Base-by-base conservation (phyloP, 2,888 invertebrate genomes). In the Agriotes lineatus region DNA sequence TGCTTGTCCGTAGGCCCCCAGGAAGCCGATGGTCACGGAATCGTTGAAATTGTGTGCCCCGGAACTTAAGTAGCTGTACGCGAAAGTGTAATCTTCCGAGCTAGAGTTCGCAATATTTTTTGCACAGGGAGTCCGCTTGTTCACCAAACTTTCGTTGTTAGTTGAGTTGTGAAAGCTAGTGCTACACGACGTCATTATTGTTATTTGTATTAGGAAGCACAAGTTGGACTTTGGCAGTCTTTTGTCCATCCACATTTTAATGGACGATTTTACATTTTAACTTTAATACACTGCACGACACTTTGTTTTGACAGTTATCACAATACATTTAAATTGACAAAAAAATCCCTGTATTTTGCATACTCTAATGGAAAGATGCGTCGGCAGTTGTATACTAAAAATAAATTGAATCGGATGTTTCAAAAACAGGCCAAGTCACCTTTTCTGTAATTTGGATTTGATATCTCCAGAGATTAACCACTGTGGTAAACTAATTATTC, bases 1-100 rank as follows among this genome's bases (percentile, higher is more conserved):
- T 78, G 91, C 91, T 76, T 91, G 88, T 63, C 90, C 88, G 77
- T 93, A 93, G 42, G 91, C 91, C n/a, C 92, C 91, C 37, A 93
- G 85, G 82, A 93, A 93, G 65, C 93, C 93, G 77, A 93, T 91
- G 0, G 90, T 90, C 66, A 93, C 89, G 0, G 87, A 86, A 12
- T 87, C 86, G 57, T 56, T 50, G 67, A 81, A 82, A 73, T 80
- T 81, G 62, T 83, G 81, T 5, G 76, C 80, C 5, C 78, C 79
- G 0, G 61, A 45, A 7, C 75, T 78, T 25, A 82, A 70, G 66
- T 82, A 82, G 64, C 78, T 75, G 71, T 82, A 80, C 20, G 81
- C 72, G 39, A 77, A 74, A 4, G 59, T 42, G 42, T 58, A 60
- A 37, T 68, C 67, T 42, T 64, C 54, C 1, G 63, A 54, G 10